Evolutionary conservation across 1,140 invertebrate species (phyloP).

Genomic region (Campoletis sonorensis): DNA sequence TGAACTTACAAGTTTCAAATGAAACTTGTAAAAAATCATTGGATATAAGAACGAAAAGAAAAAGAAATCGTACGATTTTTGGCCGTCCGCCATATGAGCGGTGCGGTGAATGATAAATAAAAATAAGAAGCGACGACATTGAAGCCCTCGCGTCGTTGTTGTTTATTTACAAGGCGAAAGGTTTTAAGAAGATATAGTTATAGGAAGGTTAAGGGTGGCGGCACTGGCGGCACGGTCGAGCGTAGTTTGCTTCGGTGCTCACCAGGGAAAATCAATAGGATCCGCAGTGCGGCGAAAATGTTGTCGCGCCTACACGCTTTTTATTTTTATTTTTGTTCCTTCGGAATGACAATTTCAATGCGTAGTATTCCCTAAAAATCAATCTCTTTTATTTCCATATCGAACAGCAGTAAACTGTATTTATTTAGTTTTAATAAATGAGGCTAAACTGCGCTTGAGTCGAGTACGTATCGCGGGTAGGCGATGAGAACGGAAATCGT

Average conservation of each 20-base stretch:
- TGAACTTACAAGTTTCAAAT: no score
- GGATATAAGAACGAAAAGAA: no score
- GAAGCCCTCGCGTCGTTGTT: conserved; percentile 49
- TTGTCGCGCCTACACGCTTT: conserved; percentile 60
- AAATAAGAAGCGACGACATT: neutral
- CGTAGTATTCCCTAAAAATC: no score
- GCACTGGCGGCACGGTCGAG: neutral
- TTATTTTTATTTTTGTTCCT: conserved; percentile 6
- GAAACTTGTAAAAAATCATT: no score
- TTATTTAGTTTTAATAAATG: no score
- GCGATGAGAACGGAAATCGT: no score
- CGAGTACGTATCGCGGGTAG: no score
- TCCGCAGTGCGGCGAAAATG: conserved; percentile 74
- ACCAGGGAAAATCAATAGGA: conserved; percentile 73
- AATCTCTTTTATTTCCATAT: no score
- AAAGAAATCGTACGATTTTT: no score
- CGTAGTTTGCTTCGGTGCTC: conserved; percentile 55
- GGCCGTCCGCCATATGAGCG: neutral
- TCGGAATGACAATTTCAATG: neutral
- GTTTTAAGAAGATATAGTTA: conserved; percentile 1
- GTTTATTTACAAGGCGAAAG: conserved; percentile 70
- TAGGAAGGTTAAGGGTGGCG: conserved; percentile 17
- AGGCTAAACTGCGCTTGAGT: no score
- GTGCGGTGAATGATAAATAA: conserved; percentile 9
- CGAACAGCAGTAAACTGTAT: no score